Percentiles rank a stretch among this genome's conserved stretches.
These are phyloP conservation scores for Notarius lentiginosus DNA, from an alignment of 2,113 vertebrate species.

Conservation along the genomic window DNA sequence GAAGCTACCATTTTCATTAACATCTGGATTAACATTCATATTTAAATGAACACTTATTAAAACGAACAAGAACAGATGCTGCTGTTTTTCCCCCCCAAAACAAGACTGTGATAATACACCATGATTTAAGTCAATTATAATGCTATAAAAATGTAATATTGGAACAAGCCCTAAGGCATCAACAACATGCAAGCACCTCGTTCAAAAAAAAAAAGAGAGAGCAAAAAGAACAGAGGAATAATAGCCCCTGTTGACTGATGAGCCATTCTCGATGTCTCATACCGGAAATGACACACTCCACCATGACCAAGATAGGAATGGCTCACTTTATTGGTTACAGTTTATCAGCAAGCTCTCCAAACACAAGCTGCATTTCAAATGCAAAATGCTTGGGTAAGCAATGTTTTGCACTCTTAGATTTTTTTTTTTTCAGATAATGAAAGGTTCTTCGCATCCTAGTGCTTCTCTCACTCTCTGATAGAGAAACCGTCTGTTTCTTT, in stretches of 20 bases:
- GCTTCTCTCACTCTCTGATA: not conserved
- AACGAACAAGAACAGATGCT: not conserved
- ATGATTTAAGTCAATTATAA: not conserved
- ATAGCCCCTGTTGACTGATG: constrained; percentile 7
- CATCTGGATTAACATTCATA: not conserved
- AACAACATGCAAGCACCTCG: not conserved
- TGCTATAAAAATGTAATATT: not conserved
- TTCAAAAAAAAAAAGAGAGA: not conserved
- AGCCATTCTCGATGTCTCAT: constrained; percentile 39
- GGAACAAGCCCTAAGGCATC: constrained; percentile 9
- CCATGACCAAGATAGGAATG: constrained; percentile 29
- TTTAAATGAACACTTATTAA: not conserved
- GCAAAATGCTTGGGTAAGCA: not conserved
- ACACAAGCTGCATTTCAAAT: constrained; percentile 25
- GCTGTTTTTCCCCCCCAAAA: not conserved
- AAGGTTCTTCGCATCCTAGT: not conserved
- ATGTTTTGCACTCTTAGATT: not conserved
- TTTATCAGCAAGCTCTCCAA: constrained; percentile 32
- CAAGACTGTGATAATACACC: not conserved
- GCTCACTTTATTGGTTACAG: constrained; percentile 27
- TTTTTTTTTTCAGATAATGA: not conserved
- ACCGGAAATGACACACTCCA: constrained; percentile 42
- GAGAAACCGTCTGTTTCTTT: not conserved
- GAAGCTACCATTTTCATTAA: not conserved
- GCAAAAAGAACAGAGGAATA: not conserved